Base-by-base conservation (phyloP, 2,888 invertebrate species). In the Trachelus iudaicus region DNA sequence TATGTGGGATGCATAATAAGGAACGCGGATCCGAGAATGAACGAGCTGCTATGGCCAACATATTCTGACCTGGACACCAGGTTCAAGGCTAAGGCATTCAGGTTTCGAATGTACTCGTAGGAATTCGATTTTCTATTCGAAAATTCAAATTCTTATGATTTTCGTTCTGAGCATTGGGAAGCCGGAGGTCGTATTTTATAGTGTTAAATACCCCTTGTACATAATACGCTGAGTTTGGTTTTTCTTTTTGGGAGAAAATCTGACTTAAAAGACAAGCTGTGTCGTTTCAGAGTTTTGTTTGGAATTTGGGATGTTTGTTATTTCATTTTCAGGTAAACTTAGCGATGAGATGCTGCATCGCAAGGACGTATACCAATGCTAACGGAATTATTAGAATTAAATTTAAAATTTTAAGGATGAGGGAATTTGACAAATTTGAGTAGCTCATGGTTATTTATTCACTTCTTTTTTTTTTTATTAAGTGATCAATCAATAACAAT, bases 1-100 rank as follows among this genome's bases (percentile, higher is more conserved):
- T 33, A 71, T 71, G 71, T 71, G 71, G 71, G 71, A 71, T 71
- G 71, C 31, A 71, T 71, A 71, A 71, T 71, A 34, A 71, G 71
- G 71, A 71, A 71, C 71, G 23, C 71, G 31, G 56, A 56, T 56
- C 56, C 56, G 23, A 56, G 56, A 56, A 56, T 6, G 56, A 56
- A 56, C 56, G 23, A 56, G 23, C 56, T 56, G 34, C 71, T 34
- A 71, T 71, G 71, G 71, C 71, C 33, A 71, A 71, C 71, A 71
- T 71, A 33, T 13, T 71, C 71, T 71, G 13, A 34, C 33, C 33
- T 71, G 31, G 33, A 71, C 71, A 34, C 23, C 71, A 71, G 71
- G 71, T 71, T 71, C 71, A 71, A 71, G 71, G 71, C 31, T 71
- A 34, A 56, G 9, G 56, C 23, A 56, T 56, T 56, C 56, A 56